phyloP scores from a whole-genome alignment of 1,140 invertebrate genomes.

The Euura lappo region DNA sequence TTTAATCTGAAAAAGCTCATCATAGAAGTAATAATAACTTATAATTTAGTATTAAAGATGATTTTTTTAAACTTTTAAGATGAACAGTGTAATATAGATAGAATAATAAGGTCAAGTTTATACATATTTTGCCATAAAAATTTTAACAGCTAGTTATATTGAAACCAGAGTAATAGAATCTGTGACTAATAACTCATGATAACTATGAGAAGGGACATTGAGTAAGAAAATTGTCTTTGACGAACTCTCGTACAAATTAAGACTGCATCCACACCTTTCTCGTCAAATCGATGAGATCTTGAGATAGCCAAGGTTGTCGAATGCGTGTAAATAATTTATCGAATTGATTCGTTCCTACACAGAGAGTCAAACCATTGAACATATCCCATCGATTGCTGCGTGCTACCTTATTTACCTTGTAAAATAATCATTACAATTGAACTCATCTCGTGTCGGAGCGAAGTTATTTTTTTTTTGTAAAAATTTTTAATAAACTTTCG shows the following conservation, averaged over 20 bases:
- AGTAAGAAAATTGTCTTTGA: not conserved
- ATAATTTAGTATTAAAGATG: not conserved
- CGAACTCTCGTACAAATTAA: not conserved
- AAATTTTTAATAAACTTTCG: too few relatives aligned
- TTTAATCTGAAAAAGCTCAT: not conserved
- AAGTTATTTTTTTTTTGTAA: too few relatives aligned
- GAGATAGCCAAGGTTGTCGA: conserved; percentile 5
- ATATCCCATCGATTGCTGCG: too few relatives aligned
- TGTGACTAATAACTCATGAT: too few relatives aligned
- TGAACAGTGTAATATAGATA: not conserved
- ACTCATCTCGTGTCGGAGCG: too few relatives aligned
- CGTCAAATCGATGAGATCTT: conserved; percentile 6
- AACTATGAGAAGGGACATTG: not conserved
- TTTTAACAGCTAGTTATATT: not conserved
- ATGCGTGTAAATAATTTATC: not conserved
- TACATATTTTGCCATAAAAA: conserved; percentile 11
- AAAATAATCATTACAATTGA: too few relatives aligned
- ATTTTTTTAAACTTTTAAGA: not conserved
- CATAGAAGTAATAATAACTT: not conserved
- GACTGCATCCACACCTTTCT: conserved; percentile 10
- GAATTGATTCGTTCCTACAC: too few relatives aligned
- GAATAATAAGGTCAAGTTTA: not conserved
- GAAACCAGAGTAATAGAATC: not conserved
- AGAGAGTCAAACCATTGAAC: too few relatives aligned
- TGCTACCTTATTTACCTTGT: too few relatives aligned